Evolutionary conservation across 2,888 invertebrate genomes (phyloP), one percentile per base, ranked within the genome.

Genomic region (Phania funesta): DNA sequence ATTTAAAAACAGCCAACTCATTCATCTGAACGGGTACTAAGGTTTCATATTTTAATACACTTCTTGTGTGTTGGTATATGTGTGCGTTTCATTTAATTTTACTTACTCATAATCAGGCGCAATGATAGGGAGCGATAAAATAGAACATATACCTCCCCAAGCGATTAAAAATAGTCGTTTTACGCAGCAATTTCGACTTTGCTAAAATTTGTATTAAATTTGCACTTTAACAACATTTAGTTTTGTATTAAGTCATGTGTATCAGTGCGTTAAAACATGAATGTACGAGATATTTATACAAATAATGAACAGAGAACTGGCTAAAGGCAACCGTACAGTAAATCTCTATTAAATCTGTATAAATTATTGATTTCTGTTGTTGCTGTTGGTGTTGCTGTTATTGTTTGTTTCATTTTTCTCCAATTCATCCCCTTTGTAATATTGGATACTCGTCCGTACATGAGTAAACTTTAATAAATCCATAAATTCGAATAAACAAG

Each of bases 301-400:
- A 3, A 35, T 35, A 35, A 67, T 18, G 18, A 35, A 24, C 20
- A 46, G 8, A 8, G 20, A 46, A 62, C 1, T 29, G 20, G 1
- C 29, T 46, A 13, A 29, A 3, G 24, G 24, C 13, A 50, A 65
- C 24, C 5, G 18, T 50, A 65, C 9, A 9, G 16, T 32, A 65
- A 50, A 65, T 50, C 65, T 48, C 8, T 67, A 26, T 46, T 35
- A 70, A 56, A 56, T 18, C 20, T 8, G 4, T 3, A 64, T 64
- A 48, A 64, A 64, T 48, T 48, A 48, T 41, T 58, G 38, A 58
- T 24, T 38, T 5, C 22, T 38, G 13, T 58, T 41, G 18, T 48
- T n/a, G 4, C 29, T 29, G 4, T 38, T n/a, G n/a, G n/a, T 11
- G 38, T 38, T 41, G 5, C 13, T 41, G 11, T 48, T 29, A n/a